Evolutionary conservation across 2,888 invertebrate species (phyloP).

Genomic region (Ormyrus nitidulus): DNA sequence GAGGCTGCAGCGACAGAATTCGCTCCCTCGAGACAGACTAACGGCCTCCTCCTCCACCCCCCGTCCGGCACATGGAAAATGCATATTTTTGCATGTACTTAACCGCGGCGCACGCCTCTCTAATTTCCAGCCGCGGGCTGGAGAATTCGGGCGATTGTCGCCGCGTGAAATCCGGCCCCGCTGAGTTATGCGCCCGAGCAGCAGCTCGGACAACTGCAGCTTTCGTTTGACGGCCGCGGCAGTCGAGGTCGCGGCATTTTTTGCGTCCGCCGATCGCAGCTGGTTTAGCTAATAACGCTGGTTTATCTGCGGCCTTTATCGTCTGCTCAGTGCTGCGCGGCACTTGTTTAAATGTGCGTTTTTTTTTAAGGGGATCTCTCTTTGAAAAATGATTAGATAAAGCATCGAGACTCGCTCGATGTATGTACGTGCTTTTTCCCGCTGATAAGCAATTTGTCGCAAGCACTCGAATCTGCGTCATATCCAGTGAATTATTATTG

Average conservation of each 20-base stretch:
- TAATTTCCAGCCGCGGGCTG: conserved; percentile 34
- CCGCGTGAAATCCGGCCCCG: not conserved
- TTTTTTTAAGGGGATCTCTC: too few relatives aligned
- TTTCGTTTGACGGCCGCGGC: not conserved
- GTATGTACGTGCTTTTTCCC: too few relatives aligned
- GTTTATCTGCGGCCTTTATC: too few relatives aligned
- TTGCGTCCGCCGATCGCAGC: too few relatives aligned
- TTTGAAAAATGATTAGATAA: too few relatives aligned
- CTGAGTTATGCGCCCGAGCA: conserved; percentile 14
- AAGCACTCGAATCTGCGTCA: too few relatives aligned
- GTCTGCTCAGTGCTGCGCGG: too few relatives aligned
- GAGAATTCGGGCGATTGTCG: not conserved
- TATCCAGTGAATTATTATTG: too few relatives aligned
- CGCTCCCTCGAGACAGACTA: conserved; percentile 32
- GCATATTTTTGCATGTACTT: conserved; percentile 57
- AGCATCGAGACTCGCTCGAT: too few relatives aligned
- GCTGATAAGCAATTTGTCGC: too few relatives aligned
- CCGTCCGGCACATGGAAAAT: conserved; percentile 36
- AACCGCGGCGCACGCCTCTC: not conserved
- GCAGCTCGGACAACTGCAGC: not conserved
- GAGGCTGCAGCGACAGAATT: not conserved
- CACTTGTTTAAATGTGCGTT: too few relatives aligned
- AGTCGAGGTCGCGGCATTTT: conserved; percentile 11
- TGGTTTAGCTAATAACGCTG: too few relatives aligned
- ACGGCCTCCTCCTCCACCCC: not conserved